These are phyloP conservation scores for Selenia dentaria DNA, from an alignment of 2,888 invertebrate genomes.

Conservation along the genomic window DNA sequence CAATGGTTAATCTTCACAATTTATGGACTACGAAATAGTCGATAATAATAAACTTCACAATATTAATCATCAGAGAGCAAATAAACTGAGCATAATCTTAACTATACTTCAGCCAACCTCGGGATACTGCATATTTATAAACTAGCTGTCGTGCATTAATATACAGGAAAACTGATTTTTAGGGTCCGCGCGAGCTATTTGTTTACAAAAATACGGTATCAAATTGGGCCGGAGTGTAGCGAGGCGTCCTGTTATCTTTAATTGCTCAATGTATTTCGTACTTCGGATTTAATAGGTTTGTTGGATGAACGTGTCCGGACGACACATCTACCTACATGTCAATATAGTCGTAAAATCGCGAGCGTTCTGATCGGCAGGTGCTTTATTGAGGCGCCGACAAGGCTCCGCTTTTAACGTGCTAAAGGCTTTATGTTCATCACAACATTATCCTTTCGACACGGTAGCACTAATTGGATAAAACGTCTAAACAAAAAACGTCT, in stretches of 20 bases:
- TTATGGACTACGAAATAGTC: conserved; percentile 20
- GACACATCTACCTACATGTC: no score
- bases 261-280: no score
- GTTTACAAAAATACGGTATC: no score
- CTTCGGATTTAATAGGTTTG: no score
- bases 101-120: neutral
- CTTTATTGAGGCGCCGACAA: conserved; percentile 55
- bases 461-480: conserved; percentile 84
- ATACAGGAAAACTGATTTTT: no score
- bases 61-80: conserved; percentile 17
- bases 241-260: no score
- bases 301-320: no score
- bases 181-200: no score
- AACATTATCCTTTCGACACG: conserved; percentile 84
- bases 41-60: conserved; percentile 18
- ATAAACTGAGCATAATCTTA: conserved; percentile 7
- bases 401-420: conserved; percentile 75
- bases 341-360: conserved; percentile 24
- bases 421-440: conserved; percentile 76
- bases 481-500: conserved; percentile 72
- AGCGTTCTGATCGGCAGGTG: conserved; percentile 19
- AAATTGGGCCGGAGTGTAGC: no score
- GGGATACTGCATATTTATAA: no score
- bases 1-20: conserved; percentile 26
- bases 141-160: no score